Conservation (phyloP, 2,888 invertebrate genomes). For the Stenodema calcarata region DNA sequence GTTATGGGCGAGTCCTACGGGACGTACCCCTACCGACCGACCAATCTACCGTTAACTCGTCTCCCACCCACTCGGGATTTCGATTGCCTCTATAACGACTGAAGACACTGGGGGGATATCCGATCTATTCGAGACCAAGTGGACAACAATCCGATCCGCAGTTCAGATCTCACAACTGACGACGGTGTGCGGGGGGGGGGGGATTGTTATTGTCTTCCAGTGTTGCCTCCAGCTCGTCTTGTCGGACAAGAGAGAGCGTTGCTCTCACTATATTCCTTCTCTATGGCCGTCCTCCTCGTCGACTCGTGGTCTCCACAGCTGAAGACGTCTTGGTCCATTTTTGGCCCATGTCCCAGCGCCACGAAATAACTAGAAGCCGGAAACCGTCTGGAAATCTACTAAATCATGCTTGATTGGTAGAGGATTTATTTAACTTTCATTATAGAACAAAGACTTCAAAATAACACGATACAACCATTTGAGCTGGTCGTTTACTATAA, state of each 20-base stretch:
- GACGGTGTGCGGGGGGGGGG: no score
- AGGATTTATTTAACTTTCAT: no score
- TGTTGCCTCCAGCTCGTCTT: not conserved
- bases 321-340: not conserved
- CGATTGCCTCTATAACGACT: not conserved
- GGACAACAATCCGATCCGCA: not conserved
- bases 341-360: not conserved
- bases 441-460: no score
- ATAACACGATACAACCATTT: no score
- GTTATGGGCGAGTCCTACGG: not conserved
- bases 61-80: constrained; percentile 24
- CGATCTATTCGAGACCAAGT: not conserved
- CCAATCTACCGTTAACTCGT: constrained; percentile 27
- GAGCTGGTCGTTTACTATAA: no score
- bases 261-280: no score
- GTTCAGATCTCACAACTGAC: not conserved
- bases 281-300: no score
- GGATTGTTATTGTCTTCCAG: not conserved
- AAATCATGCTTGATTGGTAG: no score
- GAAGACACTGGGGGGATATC: not conserved
- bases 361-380: no score
- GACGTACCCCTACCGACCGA: constrained; percentile 5
- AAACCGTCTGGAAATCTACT: no score
- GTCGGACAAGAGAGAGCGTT: no score
- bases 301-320: no score